Conservation (phyloP, 2,113 vertebrate species). For the Gymnobelideus leadbeateri region DNA sequence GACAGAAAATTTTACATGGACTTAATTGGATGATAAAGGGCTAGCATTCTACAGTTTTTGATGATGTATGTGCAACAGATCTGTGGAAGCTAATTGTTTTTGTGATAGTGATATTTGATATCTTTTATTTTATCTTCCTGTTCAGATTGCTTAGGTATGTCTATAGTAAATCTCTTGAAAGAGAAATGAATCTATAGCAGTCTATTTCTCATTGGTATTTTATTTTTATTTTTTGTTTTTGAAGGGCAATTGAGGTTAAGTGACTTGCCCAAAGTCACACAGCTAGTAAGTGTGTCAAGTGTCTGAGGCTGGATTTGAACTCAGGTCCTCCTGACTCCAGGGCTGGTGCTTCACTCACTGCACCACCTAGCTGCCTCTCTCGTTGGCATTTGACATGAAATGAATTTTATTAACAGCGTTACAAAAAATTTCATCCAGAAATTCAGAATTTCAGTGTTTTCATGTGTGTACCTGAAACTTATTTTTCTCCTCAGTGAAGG, state of each 20-base stretch:
- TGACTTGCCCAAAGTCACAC: no score
- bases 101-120: conserved; percentile 67
- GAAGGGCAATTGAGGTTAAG: no score
- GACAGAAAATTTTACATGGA: conserved; percentile 74
- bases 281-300: no score
- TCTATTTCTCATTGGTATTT: conserved; percentile 62
- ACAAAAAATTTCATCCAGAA: background rate
- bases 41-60: conserved; percentile 67
- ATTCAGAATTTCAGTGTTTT: background rate
- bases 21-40: conserved; percentile 62
- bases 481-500: conserved; percentile 69
- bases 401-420: background rate
- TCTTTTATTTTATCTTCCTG: conserved; percentile 62
- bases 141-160: conserved; percentile 72
- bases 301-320: no score
- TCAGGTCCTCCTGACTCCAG: no score
- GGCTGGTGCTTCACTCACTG: no score
- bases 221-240: no score
- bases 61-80: conserved; percentile 61
- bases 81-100: conserved; percentile 73
- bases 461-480: conserved; percentile 41
- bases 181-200: conserved; percentile 61
- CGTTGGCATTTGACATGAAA: conserved; percentile 70
- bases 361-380: no score
- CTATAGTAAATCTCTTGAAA: conserved; percentile 73